Evolutionary conservation across 2,888 invertebrate species (phyloP), one percentile per base, ranked within the genome.

Genomic region (Cerastis rubricosa): DNA sequence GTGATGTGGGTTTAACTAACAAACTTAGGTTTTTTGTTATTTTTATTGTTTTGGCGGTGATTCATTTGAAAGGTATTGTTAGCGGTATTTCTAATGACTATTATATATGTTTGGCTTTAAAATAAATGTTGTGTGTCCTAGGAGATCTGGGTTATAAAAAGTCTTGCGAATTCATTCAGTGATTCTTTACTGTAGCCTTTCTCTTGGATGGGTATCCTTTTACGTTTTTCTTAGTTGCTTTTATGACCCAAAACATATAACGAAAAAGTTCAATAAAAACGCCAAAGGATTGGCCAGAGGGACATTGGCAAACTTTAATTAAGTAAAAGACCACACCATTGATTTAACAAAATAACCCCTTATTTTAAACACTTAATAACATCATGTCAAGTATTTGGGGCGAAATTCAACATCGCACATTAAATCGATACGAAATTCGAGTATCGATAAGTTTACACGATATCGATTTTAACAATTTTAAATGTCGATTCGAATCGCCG

Each of bases 401-500:
- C 64, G 68, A 74, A 81, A 82, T 85, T 85, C 69, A 85, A 82
- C 61, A 78, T 70, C 51, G 59, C 85, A 84, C 85, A 64, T 82
- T 85, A 71, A 85, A 78, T 72, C 69, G 84, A 78, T 82, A 78
- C 83, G 54, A 78, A 85, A 78, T 85, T 78, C 69, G 74, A 72
- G 73, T 67, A 85, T 66, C 84, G 83, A 78, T 84, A 82, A 82
- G 65, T 82, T 85, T 74, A 74, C 71, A 71, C 61, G 69, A 74
- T 78, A 85, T 71, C 83, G 90, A 88, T 88, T 90, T 88, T 84
- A 88, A 90, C 85, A 91, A 88, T 88, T 87, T 88, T 87, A 87
- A 89, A 90, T 89, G 89, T 91, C 91, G 91, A 90, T 89, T 89
- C 85, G 87, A 88, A 89, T 89, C 85, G 90, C 88, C 88, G 90